A percentile compares a stretch with the other conserved stretches of the same genome.
These are phyloP conservation scores for Parazoanthus atlanticus DNA, from an alignment of 92 coral and sea anemone genomes.

Conservation along the genomic window DNA sequence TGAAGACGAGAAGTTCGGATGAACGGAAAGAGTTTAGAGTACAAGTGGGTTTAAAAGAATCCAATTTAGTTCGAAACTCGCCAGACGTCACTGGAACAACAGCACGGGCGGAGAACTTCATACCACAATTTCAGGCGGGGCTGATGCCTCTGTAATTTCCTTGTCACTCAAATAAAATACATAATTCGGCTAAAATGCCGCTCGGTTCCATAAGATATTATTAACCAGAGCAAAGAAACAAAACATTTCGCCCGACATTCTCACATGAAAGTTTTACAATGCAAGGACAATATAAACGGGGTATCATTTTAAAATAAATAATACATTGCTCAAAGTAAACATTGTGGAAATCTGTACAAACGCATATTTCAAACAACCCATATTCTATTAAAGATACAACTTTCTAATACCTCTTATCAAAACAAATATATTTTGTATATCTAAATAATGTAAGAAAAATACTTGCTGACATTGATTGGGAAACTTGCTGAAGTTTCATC, in stretches of 20 bases:
- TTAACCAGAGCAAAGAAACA: slow-evolving; percentile 1
- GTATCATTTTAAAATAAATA: neutral
- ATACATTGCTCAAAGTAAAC: neutral
- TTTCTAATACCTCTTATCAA: neutral
- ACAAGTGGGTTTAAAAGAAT: slow-evolving; percentile 25
- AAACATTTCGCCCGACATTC: neutral
- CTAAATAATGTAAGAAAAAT: neutral
- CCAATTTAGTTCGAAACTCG: slow-evolving; percentile 22
- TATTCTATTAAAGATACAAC: neutral
- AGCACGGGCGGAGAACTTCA: slow-evolving; percentile 38
- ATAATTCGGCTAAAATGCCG: slow-evolving; percentile 27
- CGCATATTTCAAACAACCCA: neutral
- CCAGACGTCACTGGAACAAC: slow-evolving; percentile 30
- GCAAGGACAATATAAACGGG: slow-evolving; percentile 3
- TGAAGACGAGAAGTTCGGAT: neutral
- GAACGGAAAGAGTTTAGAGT: slow-evolving; percentile 1
- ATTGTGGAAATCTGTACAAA: neutral
- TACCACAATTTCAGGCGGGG: slow-evolving; percentile 27
- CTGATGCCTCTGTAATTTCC: slow-evolving; percentile 37
- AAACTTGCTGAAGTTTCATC: neutral
- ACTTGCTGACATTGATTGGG: neutral
- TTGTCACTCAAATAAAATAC: slow-evolving; percentile 39
- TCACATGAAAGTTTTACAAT: neutral
- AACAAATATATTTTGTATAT: slow-evolving; percentile 5
- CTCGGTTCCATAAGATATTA: slow-evolving; percentile 24